Base-by-base conservation (phyloP, 2,113 vertebrate species). In the Lasiurus cinereus region DNA sequence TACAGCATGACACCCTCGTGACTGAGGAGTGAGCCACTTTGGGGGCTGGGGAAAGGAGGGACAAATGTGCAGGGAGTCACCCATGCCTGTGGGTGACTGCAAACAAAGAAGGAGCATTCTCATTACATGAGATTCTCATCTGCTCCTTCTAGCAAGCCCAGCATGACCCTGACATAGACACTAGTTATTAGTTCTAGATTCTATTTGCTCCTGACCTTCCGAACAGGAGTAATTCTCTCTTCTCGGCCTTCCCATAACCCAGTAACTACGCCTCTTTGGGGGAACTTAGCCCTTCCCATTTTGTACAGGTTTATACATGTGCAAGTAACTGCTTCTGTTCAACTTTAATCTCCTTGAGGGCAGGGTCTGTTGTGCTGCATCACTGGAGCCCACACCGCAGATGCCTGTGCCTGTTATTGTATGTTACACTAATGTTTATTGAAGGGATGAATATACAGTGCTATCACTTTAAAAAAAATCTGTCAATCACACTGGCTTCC, bases 21-120 rank as follows among this genome's bases (percentile, higher is more conserved):
- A 97, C 33, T 95, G 96, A 92, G 91, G 69, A 92, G 59, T n/a
- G 91, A 97, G 97, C 92, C 62, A 92, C 54, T 91, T 97, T 72
- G 43, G 91, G 88, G 95, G 83, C 74, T 95, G 73, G 21, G 83
- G 54, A 93, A 96, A 97, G 78, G 84, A 94, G 16, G 54, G 77
- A 95, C 97, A 88, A 96, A 92, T 64, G 82, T 52, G 84, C 94
- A 90, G 69, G 73, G 72, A 93, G 87, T 93, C 62, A 67, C 85
- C 74, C 14, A 0, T 29, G 69, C n/a, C 88, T 86, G 24, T 5
- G 48, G 93, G 85, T 95, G 94, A 64, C 85, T 59, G 24, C 43
- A 85, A 77, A 96, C 11, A 76, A 95, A 97, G 76, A 93, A 85
- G 13, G 24, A 74, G 95, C 90, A 82, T 88, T 95, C 83, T 96